These are phyloP conservation scores for Sphyrna mokarran DNA, from an alignment of 2,113 vertebrate species.

Conservation along the genomic window DNA sequence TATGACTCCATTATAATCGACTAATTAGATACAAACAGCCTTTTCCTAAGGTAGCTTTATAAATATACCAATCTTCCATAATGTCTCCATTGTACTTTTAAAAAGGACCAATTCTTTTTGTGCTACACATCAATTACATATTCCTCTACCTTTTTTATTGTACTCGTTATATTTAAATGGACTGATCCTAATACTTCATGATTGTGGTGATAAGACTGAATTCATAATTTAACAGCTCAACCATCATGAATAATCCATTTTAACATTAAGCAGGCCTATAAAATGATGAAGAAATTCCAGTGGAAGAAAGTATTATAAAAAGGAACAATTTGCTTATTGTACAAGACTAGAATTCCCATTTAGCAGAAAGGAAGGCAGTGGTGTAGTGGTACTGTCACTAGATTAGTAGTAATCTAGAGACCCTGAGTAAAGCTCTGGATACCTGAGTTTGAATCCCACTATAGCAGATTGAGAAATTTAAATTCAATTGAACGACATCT, in stretches of 20 bases:
- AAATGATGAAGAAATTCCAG: background rate
- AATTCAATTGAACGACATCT: too few relatives aligned
- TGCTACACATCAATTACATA: background rate
- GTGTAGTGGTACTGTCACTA: too few relatives aligned
- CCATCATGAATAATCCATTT: background rate
- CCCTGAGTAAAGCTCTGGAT: too few relatives aligned
- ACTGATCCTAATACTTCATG: background rate
- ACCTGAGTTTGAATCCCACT: too few relatives aligned
- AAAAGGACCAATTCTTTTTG: background rate
- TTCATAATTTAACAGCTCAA: background rate
- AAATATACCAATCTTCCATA: background rate
- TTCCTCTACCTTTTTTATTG: background rate
- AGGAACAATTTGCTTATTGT: background rate
- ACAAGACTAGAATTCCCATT: background rate
- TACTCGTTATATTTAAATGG: background rate
- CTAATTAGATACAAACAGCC: background rate
- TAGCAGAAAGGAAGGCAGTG: background rate
- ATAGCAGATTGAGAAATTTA: too few relatives aligned
- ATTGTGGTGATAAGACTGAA: background rate
- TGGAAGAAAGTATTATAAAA: background rate
- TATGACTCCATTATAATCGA: background rate
- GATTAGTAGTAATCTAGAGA: too few relatives aligned
- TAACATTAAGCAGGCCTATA: background rate
- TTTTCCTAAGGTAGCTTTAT: background rate
- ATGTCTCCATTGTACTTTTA: background rate